These are phyloP conservation scores for Ceratina calcarata DNA, from an alignment of 1,140 invertebrate species.

Conservation along the genomic window DNA sequence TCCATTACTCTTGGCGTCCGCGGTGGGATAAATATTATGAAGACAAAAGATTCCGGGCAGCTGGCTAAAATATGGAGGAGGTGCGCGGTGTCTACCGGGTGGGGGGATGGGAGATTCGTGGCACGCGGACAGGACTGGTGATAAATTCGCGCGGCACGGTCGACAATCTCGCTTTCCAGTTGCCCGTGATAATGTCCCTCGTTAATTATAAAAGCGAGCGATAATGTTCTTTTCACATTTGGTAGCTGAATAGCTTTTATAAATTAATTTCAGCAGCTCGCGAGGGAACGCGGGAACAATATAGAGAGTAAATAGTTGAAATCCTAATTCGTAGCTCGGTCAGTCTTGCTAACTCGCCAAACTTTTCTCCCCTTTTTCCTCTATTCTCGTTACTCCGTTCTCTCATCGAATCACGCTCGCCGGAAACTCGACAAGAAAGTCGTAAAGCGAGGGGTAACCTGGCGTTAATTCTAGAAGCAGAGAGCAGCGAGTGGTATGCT, in stretches of 20 bases:
- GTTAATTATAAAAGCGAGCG: conserved; percentile 62
- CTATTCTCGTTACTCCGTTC: conserved; percentile 48
- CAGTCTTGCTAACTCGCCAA: conserved; percentile 65
- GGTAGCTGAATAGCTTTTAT: no score
- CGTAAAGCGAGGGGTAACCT: conserved; percentile 45
- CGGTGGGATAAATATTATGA: conserved; percentile 74
- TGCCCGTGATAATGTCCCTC: conserved; percentile 64
- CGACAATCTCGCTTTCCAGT: conserved; percentile 63
- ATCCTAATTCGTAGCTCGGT: conserved; percentile 60
- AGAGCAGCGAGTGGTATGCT: conserved; percentile 42
- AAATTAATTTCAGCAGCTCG: no score
- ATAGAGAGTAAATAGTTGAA: conserved; percentile 63
- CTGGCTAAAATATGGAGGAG: conserved; percentile 66
- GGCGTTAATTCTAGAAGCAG: conserved; percentile 55
- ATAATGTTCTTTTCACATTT: no score
- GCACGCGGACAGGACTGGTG: conserved; percentile 42
- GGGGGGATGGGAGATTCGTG: neutral
- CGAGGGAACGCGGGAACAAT: neutral
- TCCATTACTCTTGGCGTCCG: conserved; percentile 66
- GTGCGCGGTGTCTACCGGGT: conserved; percentile 5
- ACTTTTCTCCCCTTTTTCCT: conserved; percentile 49
- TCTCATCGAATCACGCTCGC: conserved; percentile 41
- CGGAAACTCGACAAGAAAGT: conserved; percentile 56
- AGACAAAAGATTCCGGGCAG: conserved; percentile 75
- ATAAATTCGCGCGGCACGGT: conserved; percentile 64